Conservation (phyloP, 1,140 invertebrate genomes). For the Epicauta chinensis region DNA sequence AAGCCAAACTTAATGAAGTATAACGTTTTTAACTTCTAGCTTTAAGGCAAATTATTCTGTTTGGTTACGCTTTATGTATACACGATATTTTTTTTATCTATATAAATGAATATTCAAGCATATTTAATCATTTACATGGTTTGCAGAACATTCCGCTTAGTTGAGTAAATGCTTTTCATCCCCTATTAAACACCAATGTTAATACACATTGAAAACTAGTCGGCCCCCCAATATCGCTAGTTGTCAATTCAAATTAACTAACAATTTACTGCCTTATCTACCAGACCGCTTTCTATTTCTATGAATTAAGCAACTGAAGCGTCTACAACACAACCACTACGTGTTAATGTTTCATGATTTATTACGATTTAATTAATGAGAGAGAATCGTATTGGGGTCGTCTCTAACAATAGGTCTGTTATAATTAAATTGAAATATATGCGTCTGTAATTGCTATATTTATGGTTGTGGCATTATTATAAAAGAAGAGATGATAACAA, state of each 20-base stretch:
- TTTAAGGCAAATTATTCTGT: constrained; percentile 12
- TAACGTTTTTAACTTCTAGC: constrained; percentile 1
- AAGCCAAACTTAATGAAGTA: constrained; percentile 7
- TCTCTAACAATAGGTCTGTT: neutral
- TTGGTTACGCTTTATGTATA: constrained; percentile 7
- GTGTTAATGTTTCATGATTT: constrained; percentile 9
- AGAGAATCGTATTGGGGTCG: neutral
- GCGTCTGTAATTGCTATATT: no score
- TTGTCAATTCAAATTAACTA: no score
- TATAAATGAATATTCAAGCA: no score
- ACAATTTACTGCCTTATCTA: no score
- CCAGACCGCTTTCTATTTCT: no score
- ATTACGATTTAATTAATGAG: constrained; percentile 11
- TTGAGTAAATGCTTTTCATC: constrained; percentile 14
- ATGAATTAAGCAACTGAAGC: no score
- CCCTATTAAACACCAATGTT: constrained; percentile 1
- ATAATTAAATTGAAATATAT: constrained; percentile 10
- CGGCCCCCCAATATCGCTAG: neutral
- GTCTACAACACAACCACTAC: no score
- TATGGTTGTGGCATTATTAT: no score
- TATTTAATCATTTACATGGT: constrained; percentile 13
- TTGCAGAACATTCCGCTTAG: constrained; percentile 1
- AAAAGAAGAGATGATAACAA: no score
- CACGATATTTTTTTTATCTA: no score
- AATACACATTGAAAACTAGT: neutral